A percentile compares a stretch with the other conserved stretches of the same genome.
Evolutionary conservation across 2,888 invertebrate species (phyloP).

Genomic region (Cantharis lateralis): DNA sequence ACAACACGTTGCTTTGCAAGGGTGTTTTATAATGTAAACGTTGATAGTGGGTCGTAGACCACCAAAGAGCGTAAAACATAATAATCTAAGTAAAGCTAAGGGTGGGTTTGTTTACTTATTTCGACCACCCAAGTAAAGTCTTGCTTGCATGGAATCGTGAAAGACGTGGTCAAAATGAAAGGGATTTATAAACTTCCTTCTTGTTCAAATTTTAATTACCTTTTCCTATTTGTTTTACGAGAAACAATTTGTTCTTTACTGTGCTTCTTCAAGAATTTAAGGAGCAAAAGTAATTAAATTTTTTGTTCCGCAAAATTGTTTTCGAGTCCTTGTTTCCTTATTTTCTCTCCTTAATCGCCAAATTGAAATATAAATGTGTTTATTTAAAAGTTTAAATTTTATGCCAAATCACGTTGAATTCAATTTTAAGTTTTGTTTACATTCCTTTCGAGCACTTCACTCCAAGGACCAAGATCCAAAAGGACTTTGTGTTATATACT

Average conservation of each 20-base stretch:
- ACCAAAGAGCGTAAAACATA: slow-evolving; percentile 44
- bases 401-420: background rate
- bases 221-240: slow-evolving; percentile 19
- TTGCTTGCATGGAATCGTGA: slow-evolving; percentile 2
- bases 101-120: slow-evolving; percentile 39
- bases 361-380: background rate
- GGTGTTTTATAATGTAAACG: slow-evolving; percentile 17
- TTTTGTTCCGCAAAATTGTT: background rate
- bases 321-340: background rate
- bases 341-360: background rate
- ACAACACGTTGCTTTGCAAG: slow-evolving; percentile 24
- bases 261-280: slow-evolving; percentile 7
- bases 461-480: background rate
- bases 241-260: slow-evolving; percentile 1
- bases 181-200: slow-evolving; percentile 19
- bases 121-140: slow-evolving; percentile 25
- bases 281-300: slow-evolving; percentile 8
- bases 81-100: slow-evolving; percentile 38
- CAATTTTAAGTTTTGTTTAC: background rate
- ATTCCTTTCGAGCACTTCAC: slow-evolving; percentile 10
- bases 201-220: slow-evolving; percentile 28
- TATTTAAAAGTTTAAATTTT: background rate
- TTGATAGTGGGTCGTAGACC: slow-evolving; percentile 34
- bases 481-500: slow-evolving; percentile 19
- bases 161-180: slow-evolving; percentile 17